These are phyloP conservation scores for Maconellicoccus hirsutus DNA, from an alignment of 1,140 invertebrate genomes.

Conservation along the genomic window DNA sequence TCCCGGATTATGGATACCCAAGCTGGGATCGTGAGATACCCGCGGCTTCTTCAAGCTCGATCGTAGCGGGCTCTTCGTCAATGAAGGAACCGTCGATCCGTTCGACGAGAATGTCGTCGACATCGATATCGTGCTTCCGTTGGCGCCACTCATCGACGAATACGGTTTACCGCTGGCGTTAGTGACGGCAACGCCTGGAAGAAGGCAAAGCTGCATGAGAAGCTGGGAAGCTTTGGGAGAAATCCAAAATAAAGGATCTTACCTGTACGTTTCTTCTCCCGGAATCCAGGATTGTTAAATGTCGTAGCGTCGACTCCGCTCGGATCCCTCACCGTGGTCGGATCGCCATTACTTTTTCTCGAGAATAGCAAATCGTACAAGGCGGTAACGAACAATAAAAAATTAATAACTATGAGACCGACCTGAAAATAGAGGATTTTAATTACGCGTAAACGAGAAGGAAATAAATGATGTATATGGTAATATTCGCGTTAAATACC, in stretches of 20 bases:
- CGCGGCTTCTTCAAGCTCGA: constrained; percentile 72
- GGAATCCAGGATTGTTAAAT: constrained; percentile 70
- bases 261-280: constrained; percentile 42
- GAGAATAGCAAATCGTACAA: constrained; percentile 63
- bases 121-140: constrained; percentile 60
- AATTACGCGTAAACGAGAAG: too few relatives aligned
- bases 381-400: constrained; percentile 57
- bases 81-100: constrained; percentile 42
- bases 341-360: constrained; percentile 56
- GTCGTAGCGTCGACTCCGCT: constrained; percentile 45
- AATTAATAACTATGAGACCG: constrained; percentile 57
- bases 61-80: constrained; percentile 56
- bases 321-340: constrained; percentile 47
- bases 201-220: too few relatives aligned
- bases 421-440: constrained; percentile 42
- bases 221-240: too few relatives aligned
- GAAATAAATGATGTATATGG: background rate
- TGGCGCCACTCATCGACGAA: constrained; percentile 38
- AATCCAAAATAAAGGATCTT: too few relatives aligned
- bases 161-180: constrained; percentile 71
- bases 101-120: constrained; percentile 54
- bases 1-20: constrained; percentile 77
- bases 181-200: constrained; percentile 52
- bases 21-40: constrained; percentile 40
- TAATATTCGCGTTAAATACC: constrained; percentile 39